phyloP scores from a whole-genome alignment of 2,888 invertebrate genomes.

The Platerodrilus igneus region DNA sequence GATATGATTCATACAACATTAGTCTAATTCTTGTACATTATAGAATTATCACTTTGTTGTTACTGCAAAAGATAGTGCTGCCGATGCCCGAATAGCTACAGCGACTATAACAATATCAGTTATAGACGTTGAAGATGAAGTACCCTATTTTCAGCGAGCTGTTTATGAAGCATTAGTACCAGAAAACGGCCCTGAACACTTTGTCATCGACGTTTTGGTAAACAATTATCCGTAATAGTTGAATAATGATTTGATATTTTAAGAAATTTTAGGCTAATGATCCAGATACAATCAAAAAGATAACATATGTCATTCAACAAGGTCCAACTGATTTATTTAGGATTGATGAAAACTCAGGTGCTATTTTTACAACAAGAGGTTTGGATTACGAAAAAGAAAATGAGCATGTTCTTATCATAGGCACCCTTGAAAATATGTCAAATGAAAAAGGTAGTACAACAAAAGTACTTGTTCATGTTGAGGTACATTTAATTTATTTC shows the following conservation, averaged over 20 bases:
- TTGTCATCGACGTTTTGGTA: slow-evolving; percentile 74
- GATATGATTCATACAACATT: too few relatives aligned
- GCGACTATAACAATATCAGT: slow-evolving; percentile 81
- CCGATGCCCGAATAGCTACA: slow-evolving; percentile 79
- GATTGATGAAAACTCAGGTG: slow-evolving; percentile 75
- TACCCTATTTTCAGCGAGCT: slow-evolving; percentile 69
- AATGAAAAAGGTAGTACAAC: slow-evolving; percentile 67
- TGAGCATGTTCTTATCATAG: slow-evolving; percentile 70
- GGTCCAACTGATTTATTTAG: slow-evolving; percentile 78
- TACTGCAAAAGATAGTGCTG: slow-evolving; percentile 83
- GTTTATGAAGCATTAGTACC: slow-evolving; percentile 76
- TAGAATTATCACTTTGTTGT: slow-evolving; percentile 79
- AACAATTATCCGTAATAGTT: slow-evolving; percentile 27
- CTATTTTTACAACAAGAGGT: slow-evolving; percentile 69
- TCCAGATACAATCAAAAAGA: slow-evolving; percentile 73
- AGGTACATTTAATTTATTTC: slow-evolving; percentile 48
- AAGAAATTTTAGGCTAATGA: slow-evolving; percentile 62
- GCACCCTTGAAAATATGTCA: slow-evolving; percentile 76
- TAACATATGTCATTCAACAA: slow-evolving; percentile 78
- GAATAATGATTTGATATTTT: background rate
- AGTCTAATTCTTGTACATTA: slow-evolving; percentile 25
- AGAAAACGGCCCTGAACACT: slow-evolving; percentile 75
- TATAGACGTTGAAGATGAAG: slow-evolving; percentile 76
- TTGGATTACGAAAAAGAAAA: slow-evolving; percentile 74
- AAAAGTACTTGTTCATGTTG: slow-evolving; percentile 67